Base-by-base conservation (phyloP, 2,797 vertebrate genomes). In the Echiichthys vipera region DNA sequence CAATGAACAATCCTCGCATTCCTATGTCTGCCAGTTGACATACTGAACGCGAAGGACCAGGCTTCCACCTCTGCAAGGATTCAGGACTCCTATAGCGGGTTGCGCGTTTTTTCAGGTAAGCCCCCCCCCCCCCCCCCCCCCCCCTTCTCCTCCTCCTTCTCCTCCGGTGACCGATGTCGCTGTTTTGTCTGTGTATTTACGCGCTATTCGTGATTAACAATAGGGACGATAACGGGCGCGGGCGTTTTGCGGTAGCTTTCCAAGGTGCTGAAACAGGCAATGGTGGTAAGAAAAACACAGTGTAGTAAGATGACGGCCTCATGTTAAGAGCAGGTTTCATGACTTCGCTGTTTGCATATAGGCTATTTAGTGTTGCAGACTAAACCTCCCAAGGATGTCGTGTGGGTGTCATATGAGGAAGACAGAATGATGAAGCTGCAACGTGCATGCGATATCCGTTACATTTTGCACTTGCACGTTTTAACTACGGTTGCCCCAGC, bases 21-120 rank as follows among this genome's bases (percentile, higher is more conserved):
- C 93, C 91, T 90, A 84, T 89, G 93, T 91, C 85, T 81, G 90
- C 89, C 89, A 89, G 87, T 89, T 93, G 92, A 94, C 92, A 82
- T 37, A 45, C 73, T 87, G 81, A 82, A 89, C 77, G 71, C 74
- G 65, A 83, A 84, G 83, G 85, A 86, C 77, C 71, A 81, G 84
- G 77, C 81, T 89, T 80, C 86, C 86, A 84, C 73, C 81, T 82
- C 86, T 82, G 86, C 82, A 42, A 45, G 81, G 84, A 89, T 90
- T 69, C 83, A 82, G 83, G 88, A 91, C 85, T 90, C 88, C 87
- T 77, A 66, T 22, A 74, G 64, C 85, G 84, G 87, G 72, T 81
- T 86, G 86, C 78, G 85, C 80, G 84, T 84, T 85, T 85, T 87
- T 84, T 78, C 89, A 92, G 85, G 92, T 91, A 65, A 91, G 77